phyloP scores from a whole-genome alignment of 1,140 invertebrate genomes.

The Trichonephila clavata region DNA sequence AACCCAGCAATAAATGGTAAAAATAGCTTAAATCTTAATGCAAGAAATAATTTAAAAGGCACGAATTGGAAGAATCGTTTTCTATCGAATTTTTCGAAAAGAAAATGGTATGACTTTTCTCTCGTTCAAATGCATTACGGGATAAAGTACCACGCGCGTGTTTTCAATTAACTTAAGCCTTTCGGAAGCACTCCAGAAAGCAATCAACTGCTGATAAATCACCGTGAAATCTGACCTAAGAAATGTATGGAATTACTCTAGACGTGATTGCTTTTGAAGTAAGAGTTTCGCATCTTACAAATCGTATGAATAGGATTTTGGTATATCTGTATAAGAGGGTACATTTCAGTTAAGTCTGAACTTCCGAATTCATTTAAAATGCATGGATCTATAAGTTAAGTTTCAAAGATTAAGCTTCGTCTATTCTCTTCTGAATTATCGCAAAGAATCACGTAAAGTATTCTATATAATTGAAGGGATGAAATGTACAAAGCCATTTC shows the following conservation, averaged over 20 bases:
- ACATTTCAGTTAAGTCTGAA: neutral
- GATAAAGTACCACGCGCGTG: neutral
- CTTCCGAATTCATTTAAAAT: neutral
- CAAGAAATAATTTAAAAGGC: conserved; percentile 12
- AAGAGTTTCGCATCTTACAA: neutral
- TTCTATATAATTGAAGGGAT: neutral
- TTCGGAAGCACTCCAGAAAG: neutral
- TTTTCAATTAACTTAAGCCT: conserved; percentile 1
- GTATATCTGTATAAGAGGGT: neutral
- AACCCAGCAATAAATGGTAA: neutral
- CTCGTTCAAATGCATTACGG: neutral
- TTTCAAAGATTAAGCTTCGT: neutral
- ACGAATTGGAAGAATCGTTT: neutral
- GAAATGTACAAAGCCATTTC: neutral
- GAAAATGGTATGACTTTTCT: neutral
- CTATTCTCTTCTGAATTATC: neutral
- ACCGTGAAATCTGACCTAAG: conserved; percentile 24
- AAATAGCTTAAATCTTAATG: neutral
- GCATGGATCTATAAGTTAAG: neutral
- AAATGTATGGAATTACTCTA: neutral
- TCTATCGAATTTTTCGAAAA: neutral
- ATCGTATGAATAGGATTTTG: conserved; percentile 2
- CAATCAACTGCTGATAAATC: conserved; percentile 12
- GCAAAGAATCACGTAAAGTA: neutral
- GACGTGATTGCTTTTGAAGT: conserved; percentile 24